These are phyloP conservation scores for Sesia bembeciformis DNA, from an alignment of 2,888 invertebrate species.

Conservation along the genomic window DNA sequence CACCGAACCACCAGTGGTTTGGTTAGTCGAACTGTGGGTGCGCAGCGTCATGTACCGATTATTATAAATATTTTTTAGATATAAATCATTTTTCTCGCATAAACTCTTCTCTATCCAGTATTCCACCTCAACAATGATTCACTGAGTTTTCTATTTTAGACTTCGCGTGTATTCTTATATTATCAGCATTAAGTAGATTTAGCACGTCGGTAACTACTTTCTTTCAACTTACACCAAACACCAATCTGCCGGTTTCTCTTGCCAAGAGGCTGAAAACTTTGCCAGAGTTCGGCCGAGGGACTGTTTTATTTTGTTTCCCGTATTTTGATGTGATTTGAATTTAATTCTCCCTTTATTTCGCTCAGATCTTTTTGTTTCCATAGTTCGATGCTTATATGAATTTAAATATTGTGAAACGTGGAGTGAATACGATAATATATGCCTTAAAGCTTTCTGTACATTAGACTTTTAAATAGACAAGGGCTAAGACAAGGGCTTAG, in stretches of 20 bases:
- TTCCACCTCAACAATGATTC: too few relatives aligned
- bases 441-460: neutral
- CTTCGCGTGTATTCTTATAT: neutral
- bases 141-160: too few relatives aligned
- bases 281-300: constrained; percentile 21
- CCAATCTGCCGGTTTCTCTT: constrained; percentile 24
- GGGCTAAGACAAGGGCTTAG: neutral
- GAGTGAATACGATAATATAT: neutral
- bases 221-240: constrained; percentile 15
- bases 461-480: neutral
- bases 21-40: too few relatives aligned
- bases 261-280: constrained; percentile 52
- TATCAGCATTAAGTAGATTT: neutral
- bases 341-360: constrained; percentile 20
- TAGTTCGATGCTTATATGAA: neutral
- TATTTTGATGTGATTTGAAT: constrained; percentile 45
- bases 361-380: neutral
- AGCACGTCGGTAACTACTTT: neutral
- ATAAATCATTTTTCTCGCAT: too few relatives aligned
- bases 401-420: neutral
- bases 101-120: too few relatives aligned
- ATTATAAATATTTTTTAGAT: too few relatives aligned
- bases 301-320: constrained; percentile 35
- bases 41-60: too few relatives aligned
- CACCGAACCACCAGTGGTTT: too few relatives aligned